Conservation (phyloP, 2,113 vertebrate genomes). For the Chaenogobius annularis region DNA sequence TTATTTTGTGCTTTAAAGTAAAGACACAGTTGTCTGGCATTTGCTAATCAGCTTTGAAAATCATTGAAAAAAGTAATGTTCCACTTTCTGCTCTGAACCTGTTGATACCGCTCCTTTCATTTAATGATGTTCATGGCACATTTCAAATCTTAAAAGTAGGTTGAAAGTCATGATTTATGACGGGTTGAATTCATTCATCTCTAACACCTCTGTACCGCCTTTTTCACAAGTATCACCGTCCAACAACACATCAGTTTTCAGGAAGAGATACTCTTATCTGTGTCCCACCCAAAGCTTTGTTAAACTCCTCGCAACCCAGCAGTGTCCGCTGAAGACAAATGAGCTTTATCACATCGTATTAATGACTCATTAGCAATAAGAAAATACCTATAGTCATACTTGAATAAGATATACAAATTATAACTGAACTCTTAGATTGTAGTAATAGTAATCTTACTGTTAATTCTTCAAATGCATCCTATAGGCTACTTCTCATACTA, state of each 20-base stretch:
- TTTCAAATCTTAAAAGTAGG: not conserved
- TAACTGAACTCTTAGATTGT: not conserved
- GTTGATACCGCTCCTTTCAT: too few relatives aligned
- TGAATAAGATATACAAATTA: not conserved
- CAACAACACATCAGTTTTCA: constrained; percentile 20
- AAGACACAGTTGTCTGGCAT: too few relatives aligned
- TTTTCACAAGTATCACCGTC: constrained; percentile 33
- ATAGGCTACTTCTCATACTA: too few relatives aligned
- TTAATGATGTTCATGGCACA: not conserved
- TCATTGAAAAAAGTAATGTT: not conserved
- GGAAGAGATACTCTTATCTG: constrained; percentile 57
- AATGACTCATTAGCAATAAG: not conserved
- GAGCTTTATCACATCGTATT: not conserved
- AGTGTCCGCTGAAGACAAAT: not conserved
- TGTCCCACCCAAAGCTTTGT: constrained; percentile 47
- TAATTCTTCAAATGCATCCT: not conserved
- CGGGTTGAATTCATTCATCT: not conserved
- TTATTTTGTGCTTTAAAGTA: not conserved
- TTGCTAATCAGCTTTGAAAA: not conserved
- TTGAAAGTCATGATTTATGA: not conserved
- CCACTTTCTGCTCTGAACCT: too few relatives aligned
- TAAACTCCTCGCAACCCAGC: not conserved
- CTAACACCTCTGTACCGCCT: constrained; percentile 23
- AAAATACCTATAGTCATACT: not conserved
- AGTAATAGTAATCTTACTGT: not conserved